phyloP scores from a whole-genome alignment of 2,113 vertebrate species.

The human region DNA sequence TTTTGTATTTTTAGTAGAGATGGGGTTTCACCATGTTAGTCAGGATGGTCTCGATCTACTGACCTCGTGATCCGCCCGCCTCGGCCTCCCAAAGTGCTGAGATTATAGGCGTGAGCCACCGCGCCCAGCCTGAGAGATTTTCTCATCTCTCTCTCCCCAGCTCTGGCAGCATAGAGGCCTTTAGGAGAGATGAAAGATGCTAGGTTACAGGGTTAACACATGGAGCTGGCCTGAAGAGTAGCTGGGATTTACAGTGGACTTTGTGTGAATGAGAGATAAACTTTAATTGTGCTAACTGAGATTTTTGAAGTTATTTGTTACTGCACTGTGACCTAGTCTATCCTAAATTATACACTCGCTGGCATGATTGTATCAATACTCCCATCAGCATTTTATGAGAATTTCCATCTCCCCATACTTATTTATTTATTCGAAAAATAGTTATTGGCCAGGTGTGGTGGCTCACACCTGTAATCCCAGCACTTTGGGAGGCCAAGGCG shows the following conservation, averaged over 20 bases:
- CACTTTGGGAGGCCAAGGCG: neutral
- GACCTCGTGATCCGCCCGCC: too few relatives aligned
- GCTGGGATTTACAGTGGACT: neutral
- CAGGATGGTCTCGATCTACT: too few relatives aligned
- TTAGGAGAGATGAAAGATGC: neutral
- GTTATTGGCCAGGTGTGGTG: neutral
- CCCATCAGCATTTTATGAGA: neutral
- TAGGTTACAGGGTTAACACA: neutral
- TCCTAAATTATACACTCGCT: neutral
- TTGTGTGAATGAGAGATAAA: neutral
- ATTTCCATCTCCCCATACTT: neutral
- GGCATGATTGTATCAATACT: neutral
- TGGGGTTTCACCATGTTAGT: too few relatives aligned
- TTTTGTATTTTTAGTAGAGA: too few relatives aligned
- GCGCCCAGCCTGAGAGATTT: neutral
- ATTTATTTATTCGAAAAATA: neutral
- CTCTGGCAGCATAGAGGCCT: neutral
- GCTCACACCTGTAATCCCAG: neutral
- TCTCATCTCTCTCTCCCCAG: neutral
- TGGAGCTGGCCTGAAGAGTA: neutral
- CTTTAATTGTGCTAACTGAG: neutral
- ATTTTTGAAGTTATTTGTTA: neutral
- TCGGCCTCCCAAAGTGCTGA: too few relatives aligned
- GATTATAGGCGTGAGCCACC: too few relatives aligned
- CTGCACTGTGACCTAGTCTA: neutral